phyloP scores from a whole-genome alignment of 2,888 invertebrate genomes.

The Thereva nobilitata region DNA sequence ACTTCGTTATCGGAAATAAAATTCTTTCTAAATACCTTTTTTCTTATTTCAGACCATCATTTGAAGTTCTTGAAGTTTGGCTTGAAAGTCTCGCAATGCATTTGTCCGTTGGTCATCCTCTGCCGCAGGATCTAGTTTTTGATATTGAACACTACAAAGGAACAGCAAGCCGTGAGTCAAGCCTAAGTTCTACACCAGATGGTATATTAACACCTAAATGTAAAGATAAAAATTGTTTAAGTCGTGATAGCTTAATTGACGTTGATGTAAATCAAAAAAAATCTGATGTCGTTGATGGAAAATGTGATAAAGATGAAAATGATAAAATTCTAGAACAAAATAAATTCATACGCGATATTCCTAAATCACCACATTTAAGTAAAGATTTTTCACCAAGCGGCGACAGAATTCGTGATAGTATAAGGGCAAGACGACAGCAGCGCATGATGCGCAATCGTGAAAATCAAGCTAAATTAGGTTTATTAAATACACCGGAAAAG shows the following conservation, averaged over 20 bases:
- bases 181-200: constrained; percentile 55
- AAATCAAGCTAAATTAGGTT: constrained; percentile 39
- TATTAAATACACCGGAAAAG: constrained; percentile 22
- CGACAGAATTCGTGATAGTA: constrained; percentile 56
- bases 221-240: constrained; percentile 46
- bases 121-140: constrained; percentile 70
- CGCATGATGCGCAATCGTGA: constrained; percentile 44
- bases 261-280: constrained; percentile 32
- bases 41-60: constrained; percentile 70
- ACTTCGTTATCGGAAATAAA: neutral
- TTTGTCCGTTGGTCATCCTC: constrained; percentile 65
- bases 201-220: constrained; percentile 54
- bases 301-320: neutral
- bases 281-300: constrained; percentile 8
- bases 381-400: constrained; percentile 58
- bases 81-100: constrained; percentile 77
- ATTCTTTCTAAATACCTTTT: neutral
- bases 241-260: constrained; percentile 53
- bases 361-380: constrained; percentile 57
- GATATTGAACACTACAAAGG: constrained; percentile 76
- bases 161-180: constrained; percentile 53
- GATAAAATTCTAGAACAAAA: constrained; percentile 32
- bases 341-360: constrained; percentile 49
- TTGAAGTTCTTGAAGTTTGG: constrained; percentile 90
- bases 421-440: constrained; percentile 54